phyloP scores from a whole-genome alignment of 2,113 vertebrate genomes.

The Daphoenositta chrysoptera region DNA sequence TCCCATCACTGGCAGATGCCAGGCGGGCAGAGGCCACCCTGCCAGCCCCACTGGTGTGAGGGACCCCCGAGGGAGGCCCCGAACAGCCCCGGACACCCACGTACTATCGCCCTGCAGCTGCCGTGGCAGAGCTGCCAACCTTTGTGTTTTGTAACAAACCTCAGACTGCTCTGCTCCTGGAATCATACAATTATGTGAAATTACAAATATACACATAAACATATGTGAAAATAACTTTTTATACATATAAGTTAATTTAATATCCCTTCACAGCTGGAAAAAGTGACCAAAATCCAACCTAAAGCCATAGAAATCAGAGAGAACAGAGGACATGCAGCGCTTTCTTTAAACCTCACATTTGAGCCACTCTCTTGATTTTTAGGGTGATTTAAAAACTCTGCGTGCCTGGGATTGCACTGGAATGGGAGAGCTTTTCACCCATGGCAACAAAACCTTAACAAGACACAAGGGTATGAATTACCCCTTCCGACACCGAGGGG shows the following conservation, averaged over 20 bases:
- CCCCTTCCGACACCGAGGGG: neutral
- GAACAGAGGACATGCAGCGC: neutral
- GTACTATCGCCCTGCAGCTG: neutral
- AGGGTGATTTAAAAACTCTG: neutral
- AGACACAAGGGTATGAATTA: neutral
- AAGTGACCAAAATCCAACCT: neutral
- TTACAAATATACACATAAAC: neutral
- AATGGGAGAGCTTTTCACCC: neutral
- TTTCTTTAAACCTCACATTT: neutral
- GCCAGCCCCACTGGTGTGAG: neutral
- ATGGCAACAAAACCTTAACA: neutral
- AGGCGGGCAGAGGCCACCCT: neutral
- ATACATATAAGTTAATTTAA: neutral
- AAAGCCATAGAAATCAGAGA: neutral
- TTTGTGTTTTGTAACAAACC: constrained; percentile 23
- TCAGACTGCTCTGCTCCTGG: neutral
- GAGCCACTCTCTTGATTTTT: neutral
- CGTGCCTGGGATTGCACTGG: neutral
- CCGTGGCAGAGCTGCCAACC: neutral
- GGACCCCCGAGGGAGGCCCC: neutral
- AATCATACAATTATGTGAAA: neutral
- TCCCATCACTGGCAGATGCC: neutral
- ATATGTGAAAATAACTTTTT: neutral
- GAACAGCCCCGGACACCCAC: neutral
- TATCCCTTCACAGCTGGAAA: neutral